phyloP scores from a whole-genome alignment of 2,113 vertebrate species.

The Pygathrix nemaeus region DNA sequence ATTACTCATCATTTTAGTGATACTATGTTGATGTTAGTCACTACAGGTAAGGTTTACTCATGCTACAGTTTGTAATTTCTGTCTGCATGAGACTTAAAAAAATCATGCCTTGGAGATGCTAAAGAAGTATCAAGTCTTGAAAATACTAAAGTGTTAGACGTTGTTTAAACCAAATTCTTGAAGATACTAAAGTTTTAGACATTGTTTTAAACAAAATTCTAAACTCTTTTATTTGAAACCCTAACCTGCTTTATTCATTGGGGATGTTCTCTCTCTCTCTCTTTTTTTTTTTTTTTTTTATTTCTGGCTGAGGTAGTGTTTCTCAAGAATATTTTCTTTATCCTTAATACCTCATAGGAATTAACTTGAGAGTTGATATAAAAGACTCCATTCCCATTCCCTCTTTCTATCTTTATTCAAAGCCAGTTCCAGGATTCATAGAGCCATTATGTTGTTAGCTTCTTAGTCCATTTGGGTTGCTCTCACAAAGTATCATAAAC shows the following conservation, averaged over 20 bases:
- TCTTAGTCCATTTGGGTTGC: background rate
- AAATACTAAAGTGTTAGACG: background rate
- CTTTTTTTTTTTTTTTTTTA: background rate
- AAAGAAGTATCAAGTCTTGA: background rate
- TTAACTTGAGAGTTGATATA: background rate
- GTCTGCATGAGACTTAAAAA: background rate
- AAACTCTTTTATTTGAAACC: background rate
- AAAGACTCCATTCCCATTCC: rapidly evolving
- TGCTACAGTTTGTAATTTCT: background rate
- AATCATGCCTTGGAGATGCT: background rate
- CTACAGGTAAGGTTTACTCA: constrained; percentile 4
- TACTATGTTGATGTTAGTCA: background rate
- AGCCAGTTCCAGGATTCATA: background rate
- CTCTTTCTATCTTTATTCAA: background rate
- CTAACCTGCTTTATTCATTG: background rate
- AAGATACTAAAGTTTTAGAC: background rate
- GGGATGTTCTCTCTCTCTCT: background rate
- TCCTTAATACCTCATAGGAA: background rate
- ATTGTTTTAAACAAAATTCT: background rate
- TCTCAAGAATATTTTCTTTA: background rate
- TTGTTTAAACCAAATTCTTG: background rate
- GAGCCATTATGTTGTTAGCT: background rate
- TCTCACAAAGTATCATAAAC: background rate
- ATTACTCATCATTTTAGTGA: background rate
- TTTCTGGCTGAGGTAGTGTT: background rate